Evolutionary conservation across 2,797 vertebrate genomes (phyloP).

Genomic region (Lepilemur ruficaudatus): DNA sequence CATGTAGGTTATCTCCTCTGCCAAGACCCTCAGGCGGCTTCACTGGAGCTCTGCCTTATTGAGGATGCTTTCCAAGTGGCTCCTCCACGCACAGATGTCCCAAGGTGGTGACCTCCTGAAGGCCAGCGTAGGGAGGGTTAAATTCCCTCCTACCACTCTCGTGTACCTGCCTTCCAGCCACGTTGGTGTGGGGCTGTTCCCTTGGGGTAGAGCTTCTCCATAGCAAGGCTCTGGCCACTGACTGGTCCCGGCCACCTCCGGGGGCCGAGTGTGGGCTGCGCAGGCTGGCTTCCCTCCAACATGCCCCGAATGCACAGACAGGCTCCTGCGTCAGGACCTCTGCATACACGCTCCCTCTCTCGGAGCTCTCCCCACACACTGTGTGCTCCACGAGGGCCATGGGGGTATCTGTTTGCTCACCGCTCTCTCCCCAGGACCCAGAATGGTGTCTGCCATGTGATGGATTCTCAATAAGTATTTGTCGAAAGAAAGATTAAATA

Average conservation of each 20-base stretch:
- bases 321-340: background rate
- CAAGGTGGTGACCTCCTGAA: background rate
- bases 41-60: background rate
- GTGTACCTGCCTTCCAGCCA: background rate
- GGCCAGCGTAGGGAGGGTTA: background rate
- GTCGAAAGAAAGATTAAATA: background rate
- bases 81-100: background rate
- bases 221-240: background rate
- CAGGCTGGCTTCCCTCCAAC: background rate
- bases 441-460: background rate
- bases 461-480: background rate
- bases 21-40: background rate
- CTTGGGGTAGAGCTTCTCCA: too few species aligned
- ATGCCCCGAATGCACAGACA: too few species aligned
- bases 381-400: background rate
- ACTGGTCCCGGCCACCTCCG: background rate
- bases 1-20: background rate
- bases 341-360: background rate
- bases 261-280: too few species aligned
- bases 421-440: too few species aligned
- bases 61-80: background rate
- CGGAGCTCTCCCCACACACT: background rate
- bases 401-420: background rate
- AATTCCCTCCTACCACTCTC: background rate
- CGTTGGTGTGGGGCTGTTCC: too few species aligned